A percentile compares a stretch with the other conserved stretches of the same genome.
phyloP scores from a whole-genome alignment of 1,140 invertebrate genomes.

The Tribolium madens region DNA sequence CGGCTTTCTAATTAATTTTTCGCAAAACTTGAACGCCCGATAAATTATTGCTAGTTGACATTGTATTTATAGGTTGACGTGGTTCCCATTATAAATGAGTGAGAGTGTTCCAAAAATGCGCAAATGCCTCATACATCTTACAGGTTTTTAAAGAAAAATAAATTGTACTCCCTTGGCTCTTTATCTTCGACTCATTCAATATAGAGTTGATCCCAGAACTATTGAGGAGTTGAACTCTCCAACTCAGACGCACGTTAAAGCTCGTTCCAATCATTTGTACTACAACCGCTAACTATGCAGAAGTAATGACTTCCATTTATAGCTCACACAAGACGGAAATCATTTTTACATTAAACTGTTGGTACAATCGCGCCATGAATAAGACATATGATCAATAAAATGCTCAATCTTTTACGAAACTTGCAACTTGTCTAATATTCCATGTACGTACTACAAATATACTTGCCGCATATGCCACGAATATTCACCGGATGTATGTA shows the following conservation, averaged over 20 bases:
- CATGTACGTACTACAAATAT: not conserved
- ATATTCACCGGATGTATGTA: not conserved
- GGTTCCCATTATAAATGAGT: slow-evolving; percentile 8
- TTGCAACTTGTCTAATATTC: not conserved
- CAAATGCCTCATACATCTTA: slow-evolving; percentile 24
- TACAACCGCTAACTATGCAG: slow-evolving; percentile 36
- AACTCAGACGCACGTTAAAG: slow-evolving; percentile 17
- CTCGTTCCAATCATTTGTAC: slow-evolving; percentile 32
- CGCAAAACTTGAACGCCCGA: not conserved
- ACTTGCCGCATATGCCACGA: not conserved
- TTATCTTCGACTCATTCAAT: slow-evolving; percentile 19
- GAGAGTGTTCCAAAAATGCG: slow-evolving; percentile 10
- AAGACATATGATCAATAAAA: slow-evolving; percentile 6
- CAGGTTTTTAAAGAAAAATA: slow-evolving; percentile 28
- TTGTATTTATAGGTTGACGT: slow-evolving; percentile 10
- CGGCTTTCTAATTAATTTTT: slow-evolving; percentile 38
- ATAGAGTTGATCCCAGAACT: slow-evolving; percentile 20
- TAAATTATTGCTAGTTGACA: slow-evolving; percentile 38
- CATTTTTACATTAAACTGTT: slow-evolving; percentile 7
- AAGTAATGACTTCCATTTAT: slow-evolving; percentile 36
- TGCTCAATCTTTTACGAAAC: not conserved
- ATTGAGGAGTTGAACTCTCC: slow-evolving; percentile 21
- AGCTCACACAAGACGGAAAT: slow-evolving; percentile 32
- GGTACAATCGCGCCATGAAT: not conserved
- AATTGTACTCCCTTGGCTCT: slow-evolving; percentile 13